Conservation (phyloP, 2,888 invertebrate species). For the Lagria hirta region DNA sequence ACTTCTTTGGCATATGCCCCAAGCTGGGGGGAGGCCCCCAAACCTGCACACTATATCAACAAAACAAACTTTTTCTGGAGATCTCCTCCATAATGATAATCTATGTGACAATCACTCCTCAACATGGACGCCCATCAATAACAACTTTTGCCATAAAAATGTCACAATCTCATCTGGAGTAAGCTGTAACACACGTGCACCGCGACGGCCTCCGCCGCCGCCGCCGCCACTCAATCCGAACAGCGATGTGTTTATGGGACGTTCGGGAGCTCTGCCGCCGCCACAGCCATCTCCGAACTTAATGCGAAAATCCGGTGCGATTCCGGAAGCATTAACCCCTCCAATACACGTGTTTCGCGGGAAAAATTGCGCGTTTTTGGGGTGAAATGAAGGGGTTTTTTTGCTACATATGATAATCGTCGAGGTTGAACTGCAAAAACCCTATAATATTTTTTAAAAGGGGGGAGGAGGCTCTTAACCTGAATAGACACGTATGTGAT, state of each 20-base stretch:
- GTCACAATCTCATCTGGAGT: constrained; percentile 34
- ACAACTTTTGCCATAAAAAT: constrained; percentile 50
- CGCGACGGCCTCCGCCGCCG: constrained; percentile 31
- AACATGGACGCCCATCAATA: constrained; percentile 46
- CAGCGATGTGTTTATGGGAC: constrained; percentile 40
- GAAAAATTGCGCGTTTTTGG: constrained; percentile 13
- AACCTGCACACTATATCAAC: too few relatives aligned
- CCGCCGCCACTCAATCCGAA: constrained; percentile 36
- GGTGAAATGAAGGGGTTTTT: too few relatives aligned
- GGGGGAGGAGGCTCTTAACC: too few relatives aligned
- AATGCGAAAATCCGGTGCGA: constrained; percentile 20
- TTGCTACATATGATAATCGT: too few relatives aligned
- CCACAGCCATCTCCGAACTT: constrained; percentile 13
- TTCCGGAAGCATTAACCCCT: constrained; percentile 20
- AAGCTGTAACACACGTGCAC: constrained; percentile 33
- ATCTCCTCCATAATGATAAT: too few relatives aligned
- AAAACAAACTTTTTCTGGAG: too few relatives aligned
- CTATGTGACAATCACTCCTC: too few relatives aligned
- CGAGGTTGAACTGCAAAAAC: too few relatives aligned
- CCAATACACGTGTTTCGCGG: constrained; percentile 19
- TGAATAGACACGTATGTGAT: too few relatives aligned
- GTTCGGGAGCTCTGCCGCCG: constrained; percentile 27
- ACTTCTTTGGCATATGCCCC: too few relatives aligned
- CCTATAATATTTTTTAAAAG: too few relatives aligned
- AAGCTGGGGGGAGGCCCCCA: too few relatives aligned